A percentile compares a stretch with the other conserved stretches of the same genome.
phyloP scores from a whole-genome alignment of 2,888 invertebrate genomes.

The Cylindroiulus punctatus region DNA sequence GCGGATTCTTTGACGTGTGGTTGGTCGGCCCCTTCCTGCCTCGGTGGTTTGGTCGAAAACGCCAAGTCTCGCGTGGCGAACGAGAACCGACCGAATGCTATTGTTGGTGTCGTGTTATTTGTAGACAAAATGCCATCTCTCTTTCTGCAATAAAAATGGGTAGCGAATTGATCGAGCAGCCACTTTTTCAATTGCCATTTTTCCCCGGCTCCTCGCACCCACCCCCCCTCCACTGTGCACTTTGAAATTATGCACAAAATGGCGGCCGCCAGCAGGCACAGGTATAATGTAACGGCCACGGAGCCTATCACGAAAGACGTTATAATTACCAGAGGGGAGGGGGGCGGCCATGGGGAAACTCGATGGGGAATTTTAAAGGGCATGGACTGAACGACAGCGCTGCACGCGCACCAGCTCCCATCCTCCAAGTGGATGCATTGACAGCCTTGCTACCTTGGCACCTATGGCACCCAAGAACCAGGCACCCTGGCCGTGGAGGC shows the following conservation, averaged over 20 bases:
- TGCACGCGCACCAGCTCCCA: not conserved
- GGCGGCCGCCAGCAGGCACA: not conserved
- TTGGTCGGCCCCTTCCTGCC: conserved; percentile 51
- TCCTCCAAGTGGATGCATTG: too few species aligned
- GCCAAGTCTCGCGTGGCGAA: conserved; percentile 46
- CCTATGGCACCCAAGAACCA: too few species aligned
- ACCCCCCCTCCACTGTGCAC: not conserved
- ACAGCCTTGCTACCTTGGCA: too few species aligned
- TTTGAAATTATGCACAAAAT: conserved; percentile 34
- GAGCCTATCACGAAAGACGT: conserved; percentile 12
- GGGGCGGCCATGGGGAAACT: not conserved
- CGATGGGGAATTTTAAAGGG: not conserved
- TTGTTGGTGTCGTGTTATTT: conserved; percentile 50
- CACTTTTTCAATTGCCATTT: conserved; percentile 43
- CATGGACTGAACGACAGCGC: not conserved
- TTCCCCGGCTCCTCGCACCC: not conserved
- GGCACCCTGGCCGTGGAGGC: conserved; percentile 1
- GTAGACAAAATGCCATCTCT: conserved; percentile 49
- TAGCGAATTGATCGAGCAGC: conserved; percentile 47
- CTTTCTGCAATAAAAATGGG: conserved; percentile 28
- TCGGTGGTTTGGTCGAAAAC: conserved; percentile 29
- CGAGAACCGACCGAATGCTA: conserved; percentile 46
- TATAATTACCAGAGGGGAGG: not conserved
- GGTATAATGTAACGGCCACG: not conserved
- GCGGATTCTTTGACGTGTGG: conserved; percentile 56